Evolutionary conservation across 2,113 vertebrate species (phyloP).

Genomic region (Elgaria multicarinata): DNA sequence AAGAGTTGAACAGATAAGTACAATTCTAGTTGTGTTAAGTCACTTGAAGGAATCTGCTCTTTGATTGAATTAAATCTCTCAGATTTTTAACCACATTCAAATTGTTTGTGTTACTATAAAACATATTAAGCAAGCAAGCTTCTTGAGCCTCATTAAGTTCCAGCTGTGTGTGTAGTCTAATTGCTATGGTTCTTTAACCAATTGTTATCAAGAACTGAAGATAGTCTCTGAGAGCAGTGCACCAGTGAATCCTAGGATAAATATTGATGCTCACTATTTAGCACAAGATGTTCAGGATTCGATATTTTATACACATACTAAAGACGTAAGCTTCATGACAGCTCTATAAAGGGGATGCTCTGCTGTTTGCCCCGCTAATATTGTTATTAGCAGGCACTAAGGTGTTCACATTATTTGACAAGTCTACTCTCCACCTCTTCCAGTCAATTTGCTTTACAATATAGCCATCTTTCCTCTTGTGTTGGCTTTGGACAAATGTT

Average conservation of each 20-base stretch:
- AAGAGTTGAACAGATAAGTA: not conserved
- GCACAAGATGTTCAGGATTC: not conserved
- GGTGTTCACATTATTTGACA: not conserved
- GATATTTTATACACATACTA: not conserved
- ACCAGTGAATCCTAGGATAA: not conserved
- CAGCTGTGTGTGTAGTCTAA: not conserved
- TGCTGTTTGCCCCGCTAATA: not conserved
- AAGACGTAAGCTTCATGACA: not conserved
- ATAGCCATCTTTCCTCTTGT: not conserved
- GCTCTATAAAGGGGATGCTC: not conserved
- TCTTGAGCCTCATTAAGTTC: not conserved
- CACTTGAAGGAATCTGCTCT: not conserved
- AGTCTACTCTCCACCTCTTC: not conserved
- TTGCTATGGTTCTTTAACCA: not conserved
- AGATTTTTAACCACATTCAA: not conserved
- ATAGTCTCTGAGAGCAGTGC: not conserved
- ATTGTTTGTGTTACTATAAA: slow-evolving; percentile 32
- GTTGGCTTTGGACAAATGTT: not conserved
- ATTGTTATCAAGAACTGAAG: not conserved
- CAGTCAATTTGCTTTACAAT: not conserved
- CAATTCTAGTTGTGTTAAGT: not conserved
- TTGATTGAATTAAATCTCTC: not conserved
- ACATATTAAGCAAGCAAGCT: slow-evolving; percentile 5
- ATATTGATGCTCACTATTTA: not conserved
- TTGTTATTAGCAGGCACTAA: not conserved